Conservation (phyloP, 2,888 invertebrate species). For the Morpho helenor region DNA sequence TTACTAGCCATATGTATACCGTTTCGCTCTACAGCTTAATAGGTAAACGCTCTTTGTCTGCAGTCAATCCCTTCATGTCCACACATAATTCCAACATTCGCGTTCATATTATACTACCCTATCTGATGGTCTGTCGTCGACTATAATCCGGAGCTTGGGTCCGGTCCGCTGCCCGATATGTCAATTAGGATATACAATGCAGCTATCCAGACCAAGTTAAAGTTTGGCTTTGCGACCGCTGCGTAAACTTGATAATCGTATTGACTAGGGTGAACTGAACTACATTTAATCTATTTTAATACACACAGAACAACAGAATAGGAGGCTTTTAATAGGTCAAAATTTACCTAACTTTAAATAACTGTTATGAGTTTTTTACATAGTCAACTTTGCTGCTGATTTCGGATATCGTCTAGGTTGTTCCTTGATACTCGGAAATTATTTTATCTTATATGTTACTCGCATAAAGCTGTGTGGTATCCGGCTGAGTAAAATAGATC, state of each 20-base stretch:
- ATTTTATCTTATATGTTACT: no score
- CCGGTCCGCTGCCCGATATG: constrained; percentile 44
- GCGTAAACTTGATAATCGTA: constrained; percentile 20
- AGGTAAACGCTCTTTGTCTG: neutral
- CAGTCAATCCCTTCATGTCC: neutral
- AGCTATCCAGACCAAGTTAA: constrained; percentile 30
- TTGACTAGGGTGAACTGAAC: constrained; percentile 12
- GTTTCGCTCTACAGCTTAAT: neutral
- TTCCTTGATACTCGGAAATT: no score
- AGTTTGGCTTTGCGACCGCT: constrained; percentile 19
- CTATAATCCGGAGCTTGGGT: constrained; percentile 32
- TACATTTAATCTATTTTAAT: constrained; percentile 5
- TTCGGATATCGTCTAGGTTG: no score
- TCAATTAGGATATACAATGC: constrained; percentile 60
- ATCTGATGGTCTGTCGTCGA: constrained; percentile 28
- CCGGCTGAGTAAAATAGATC: no score
- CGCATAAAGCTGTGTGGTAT: no score
- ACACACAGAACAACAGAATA: neutral
- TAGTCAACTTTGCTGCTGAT: no score
- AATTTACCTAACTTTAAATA: no score
- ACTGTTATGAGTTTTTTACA: no score
- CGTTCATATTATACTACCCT: neutral
- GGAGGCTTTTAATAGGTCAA: no score
- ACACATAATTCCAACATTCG: constrained; percentile 4
- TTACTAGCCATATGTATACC: neutral